Conservation (phyloP, 1,140 invertebrate species). For the Macrobrachium nipponense region DNA sequence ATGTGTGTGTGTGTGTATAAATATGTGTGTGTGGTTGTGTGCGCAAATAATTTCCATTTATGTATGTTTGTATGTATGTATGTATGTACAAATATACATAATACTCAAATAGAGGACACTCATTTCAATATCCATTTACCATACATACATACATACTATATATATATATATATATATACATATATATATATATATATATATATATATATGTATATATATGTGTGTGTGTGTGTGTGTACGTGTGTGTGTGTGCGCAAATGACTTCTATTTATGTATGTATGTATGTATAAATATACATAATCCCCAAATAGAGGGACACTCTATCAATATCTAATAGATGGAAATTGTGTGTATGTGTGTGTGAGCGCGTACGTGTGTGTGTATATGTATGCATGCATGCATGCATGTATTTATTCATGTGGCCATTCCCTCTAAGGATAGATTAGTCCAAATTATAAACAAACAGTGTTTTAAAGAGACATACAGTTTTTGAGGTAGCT, state of each 20-base stretch:
- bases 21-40: background rate
- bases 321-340: too few species aligned
- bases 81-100: background rate
- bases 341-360: too few species aligned
- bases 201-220: conserved; percentile 16
- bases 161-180: conserved; percentile 6
- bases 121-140: conserved; percentile 11
- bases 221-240: conserved; percentile 29
- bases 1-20: background rate
- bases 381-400: conserved; percentile 12
- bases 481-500: too few species aligned
- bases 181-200: background rate
- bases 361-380: background rate
- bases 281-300: conserved; percentile 12
- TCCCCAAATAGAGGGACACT: too few species aligned
- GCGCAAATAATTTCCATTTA: background rate
- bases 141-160: too few species aligned
- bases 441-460: too few species aligned
- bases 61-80: background rate
- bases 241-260: too few species aligned
- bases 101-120: too few species aligned
- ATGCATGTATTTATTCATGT: conserved; percentile 2
- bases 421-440: too few species aligned
- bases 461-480: too few species aligned
- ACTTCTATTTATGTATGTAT: conserved; percentile 37